A percentile compares a stretch with the other conserved stretches of the same genome.
Evolutionary conservation across 1,140 invertebrate genomes (phyloP).

Genomic region (Pogonomyrmex barbatus): DNA sequence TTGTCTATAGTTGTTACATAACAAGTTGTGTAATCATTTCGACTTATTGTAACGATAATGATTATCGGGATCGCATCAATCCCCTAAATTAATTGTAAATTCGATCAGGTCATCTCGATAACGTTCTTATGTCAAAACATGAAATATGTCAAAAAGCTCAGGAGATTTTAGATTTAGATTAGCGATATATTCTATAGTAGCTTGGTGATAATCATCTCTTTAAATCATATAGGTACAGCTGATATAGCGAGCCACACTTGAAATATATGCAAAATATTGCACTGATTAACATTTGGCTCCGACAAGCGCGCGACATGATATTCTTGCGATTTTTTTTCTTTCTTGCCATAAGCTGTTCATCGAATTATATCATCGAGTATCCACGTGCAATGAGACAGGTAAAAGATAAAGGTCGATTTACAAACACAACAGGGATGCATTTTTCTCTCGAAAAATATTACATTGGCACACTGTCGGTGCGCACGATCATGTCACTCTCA

Average conservation of each 20-base stretch:
- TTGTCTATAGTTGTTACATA: constrained; percentile 43
- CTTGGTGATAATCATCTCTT: constrained; percentile 23
- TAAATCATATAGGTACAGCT: background rate
- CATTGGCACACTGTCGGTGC: background rate
- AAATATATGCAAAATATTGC: constrained; percentile 13
- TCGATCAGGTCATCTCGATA: constrained; percentile 33
- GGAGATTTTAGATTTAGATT: constrained; percentile 26
- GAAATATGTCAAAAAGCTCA: constrained; percentile 26
- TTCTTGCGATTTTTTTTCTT: background rate
- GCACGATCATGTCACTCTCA: background rate
- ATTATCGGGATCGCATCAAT: background rate
- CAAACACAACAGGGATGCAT: background rate
- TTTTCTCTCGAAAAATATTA: background rate
- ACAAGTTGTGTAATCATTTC: background rate
- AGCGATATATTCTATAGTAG: constrained; percentile 9
- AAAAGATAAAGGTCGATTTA: constrained; percentile 1
- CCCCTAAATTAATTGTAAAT: constrained; percentile 33
- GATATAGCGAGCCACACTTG: constrained; percentile 3
- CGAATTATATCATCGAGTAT: background rate
- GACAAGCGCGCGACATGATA: background rate
- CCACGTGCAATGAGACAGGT: background rate
- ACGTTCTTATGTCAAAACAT: constrained; percentile 16
- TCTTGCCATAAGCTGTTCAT: background rate
- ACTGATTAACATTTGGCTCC: background rate
- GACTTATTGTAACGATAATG: background rate